Evolutionary conservation across 2,113 vertebrate species (phyloP).

Genomic region (Hyperoodon ampullatus): DNA sequence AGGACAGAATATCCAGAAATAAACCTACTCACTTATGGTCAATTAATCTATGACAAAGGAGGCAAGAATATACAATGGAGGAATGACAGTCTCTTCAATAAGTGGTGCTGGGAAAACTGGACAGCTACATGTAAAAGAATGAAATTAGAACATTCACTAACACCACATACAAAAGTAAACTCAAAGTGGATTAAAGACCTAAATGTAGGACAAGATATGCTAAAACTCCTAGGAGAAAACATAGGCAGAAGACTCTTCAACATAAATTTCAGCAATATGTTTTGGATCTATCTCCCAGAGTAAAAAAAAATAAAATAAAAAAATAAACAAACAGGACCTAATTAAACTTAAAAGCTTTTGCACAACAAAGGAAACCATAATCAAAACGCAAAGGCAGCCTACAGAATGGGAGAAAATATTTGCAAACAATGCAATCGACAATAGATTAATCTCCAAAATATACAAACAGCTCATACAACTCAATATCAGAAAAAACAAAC

Average conservation of each 20-base stretch:
- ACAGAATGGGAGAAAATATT: background rate
- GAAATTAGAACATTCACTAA: background rate
- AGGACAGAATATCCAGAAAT: background rate
- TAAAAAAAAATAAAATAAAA: background rate
- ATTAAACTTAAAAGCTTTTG: background rate
- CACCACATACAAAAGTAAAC: background rate
- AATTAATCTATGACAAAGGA: background rate
- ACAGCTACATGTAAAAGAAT: background rate
- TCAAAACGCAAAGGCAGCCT: background rate
- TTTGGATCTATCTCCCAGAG: background rate
- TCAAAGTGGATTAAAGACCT: background rate
- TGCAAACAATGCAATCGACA: background rate
- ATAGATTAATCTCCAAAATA: background rate
- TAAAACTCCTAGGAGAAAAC: background rate
- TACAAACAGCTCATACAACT: background rate
- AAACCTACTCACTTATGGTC: background rate
- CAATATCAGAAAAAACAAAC: background rate
- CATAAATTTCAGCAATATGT: background rate
- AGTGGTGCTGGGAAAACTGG: background rate
- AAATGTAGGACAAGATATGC: background rate
- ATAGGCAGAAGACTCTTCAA: background rate
- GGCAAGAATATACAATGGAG: background rate
- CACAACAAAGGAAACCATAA: background rate
- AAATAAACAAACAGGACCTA: background rate
- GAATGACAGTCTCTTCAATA: background rate